A percentile compares a stretch with the other conserved stretches of the same genome.
These are phyloP conservation scores for Megaceryle alcyon DNA, from an alignment of 2,797 vertebrate genomes.

Conservation along the genomic window DNA sequence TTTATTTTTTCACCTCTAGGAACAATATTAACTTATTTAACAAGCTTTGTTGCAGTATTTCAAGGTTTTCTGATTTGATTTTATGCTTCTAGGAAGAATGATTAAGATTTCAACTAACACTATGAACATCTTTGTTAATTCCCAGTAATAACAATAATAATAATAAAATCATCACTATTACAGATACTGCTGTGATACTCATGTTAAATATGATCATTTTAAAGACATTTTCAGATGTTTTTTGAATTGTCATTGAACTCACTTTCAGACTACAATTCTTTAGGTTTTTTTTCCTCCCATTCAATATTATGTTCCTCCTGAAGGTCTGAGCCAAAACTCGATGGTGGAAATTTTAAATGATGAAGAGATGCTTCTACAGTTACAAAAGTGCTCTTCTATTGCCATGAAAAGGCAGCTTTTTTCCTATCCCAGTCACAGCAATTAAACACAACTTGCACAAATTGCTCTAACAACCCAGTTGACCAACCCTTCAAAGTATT, in stretches of 20 bases:
- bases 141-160: background rate
- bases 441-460: background rate
- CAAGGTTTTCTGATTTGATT: background rate
- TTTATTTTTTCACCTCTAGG: background rate
- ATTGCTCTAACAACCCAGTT: background rate
- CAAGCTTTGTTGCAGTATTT: background rate
- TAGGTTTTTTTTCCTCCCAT: background rate
- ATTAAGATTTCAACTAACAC: background rate
- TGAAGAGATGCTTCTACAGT: background rate
- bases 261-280: background rate
- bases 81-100: background rate
- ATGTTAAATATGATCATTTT: background rate
- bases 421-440: background rate
- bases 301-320: background rate
- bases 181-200: background rate
- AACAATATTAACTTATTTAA: background rate
- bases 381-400: background rate
- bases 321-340: background rate
- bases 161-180: background rate
- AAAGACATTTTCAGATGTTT: background rate
- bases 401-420: background rate
- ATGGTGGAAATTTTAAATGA: background rate
- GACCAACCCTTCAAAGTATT: background rate
- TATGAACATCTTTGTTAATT: background rate
- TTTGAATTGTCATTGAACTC: background rate